Conservation (phyloP, 2,888 invertebrate genomes). For the Polyploca ridens region DNA sequence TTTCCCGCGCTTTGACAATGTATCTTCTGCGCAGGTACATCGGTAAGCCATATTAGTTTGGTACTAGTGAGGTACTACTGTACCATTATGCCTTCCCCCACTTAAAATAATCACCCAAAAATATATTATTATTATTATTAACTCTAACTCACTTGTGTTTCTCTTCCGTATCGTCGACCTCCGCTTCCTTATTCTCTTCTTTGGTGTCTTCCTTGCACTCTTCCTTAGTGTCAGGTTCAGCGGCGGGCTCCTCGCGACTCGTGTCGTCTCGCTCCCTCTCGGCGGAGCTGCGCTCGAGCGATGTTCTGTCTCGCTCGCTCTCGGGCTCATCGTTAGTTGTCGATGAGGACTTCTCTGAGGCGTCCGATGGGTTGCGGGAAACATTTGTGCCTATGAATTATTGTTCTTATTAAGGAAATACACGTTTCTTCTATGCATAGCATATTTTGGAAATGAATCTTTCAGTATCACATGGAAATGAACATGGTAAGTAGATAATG, state of each 20-base stretch:
- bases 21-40: too few species aligned
- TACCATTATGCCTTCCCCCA: too few species aligned
- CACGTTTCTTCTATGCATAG: too few species aligned
- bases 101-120: too few species aligned
- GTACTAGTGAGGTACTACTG: too few species aligned
- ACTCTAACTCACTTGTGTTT: slow-evolving; percentile 61
- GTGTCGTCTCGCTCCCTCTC: slow-evolving; percentile 36
- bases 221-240: slow-evolving; percentile 27
- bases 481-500: too few species aligned
- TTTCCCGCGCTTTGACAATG: too few species aligned
- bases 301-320: slow-evolving; percentile 39
- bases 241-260: slow-evolving; percentile 26
- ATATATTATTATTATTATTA: too few species aligned
- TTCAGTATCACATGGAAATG: too few species aligned
- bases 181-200: slow-evolving; percentile 37
- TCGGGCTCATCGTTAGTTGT: slow-evolving; percentile 37
- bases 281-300: slow-evolving; percentile 33
- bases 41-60: too few species aligned
- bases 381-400: slow-evolving; percentile 65
- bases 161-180: slow-evolving; percentile 38
- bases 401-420: too few species aligned
- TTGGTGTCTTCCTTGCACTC: slow-evolving; percentile 34
- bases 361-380: slow-evolving; percentile 76
- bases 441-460: too few species aligned
- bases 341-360: slow-evolving; percentile 55